A percentile compares a stretch with the other conserved stretches of the same genome.
These are phyloP conservation scores for Brevipalpus yothersi DNA, from an alignment of 1,140 invertebrate genomes.

Conservation along the genomic window DNA sequence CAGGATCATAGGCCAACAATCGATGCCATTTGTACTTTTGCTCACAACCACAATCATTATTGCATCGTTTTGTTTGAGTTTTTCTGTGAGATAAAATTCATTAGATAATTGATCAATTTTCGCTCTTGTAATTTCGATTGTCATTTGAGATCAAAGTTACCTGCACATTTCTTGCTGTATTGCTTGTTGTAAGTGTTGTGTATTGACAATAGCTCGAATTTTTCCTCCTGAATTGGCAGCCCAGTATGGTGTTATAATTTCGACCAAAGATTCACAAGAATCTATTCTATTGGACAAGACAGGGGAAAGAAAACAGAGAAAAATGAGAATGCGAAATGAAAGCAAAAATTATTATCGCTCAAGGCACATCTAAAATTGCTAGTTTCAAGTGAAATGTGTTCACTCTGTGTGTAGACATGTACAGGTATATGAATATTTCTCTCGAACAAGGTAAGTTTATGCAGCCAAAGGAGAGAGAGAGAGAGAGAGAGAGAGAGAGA, in stretches of 20 bases:
- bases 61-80: conserved; percentile 45
- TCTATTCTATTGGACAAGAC: conserved; percentile 28
- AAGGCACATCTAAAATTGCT: too few species aligned
- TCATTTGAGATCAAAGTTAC: conserved; percentile 28
- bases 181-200: conserved; percentile 76
- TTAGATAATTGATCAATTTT: neutral
- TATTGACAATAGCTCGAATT: conserved; percentile 69
- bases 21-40: conserved; percentile 72
- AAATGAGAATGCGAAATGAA: neutral
- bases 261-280: conserved; percentile 68
- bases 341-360: too few species aligned
- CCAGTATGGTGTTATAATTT: conserved; percentile 80
- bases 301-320: neutral
- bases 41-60: conserved; percentile 58
- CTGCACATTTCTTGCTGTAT: conserved; percentile 80
- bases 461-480: too few species aligned
- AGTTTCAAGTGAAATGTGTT: too few species aligned
- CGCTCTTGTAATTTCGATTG: neutral
- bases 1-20: conserved; percentile 64
- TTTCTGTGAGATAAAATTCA: neutral
- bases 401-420: too few species aligned
- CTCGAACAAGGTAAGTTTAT: too few species aligned
- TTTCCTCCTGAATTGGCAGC: conserved; percentile 71
- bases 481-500: too few species aligned
- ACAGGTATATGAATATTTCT: too few species aligned